phyloP scores from a whole-genome alignment of 1,140 invertebrate species.

The Caerostris extrusa region DNA sequence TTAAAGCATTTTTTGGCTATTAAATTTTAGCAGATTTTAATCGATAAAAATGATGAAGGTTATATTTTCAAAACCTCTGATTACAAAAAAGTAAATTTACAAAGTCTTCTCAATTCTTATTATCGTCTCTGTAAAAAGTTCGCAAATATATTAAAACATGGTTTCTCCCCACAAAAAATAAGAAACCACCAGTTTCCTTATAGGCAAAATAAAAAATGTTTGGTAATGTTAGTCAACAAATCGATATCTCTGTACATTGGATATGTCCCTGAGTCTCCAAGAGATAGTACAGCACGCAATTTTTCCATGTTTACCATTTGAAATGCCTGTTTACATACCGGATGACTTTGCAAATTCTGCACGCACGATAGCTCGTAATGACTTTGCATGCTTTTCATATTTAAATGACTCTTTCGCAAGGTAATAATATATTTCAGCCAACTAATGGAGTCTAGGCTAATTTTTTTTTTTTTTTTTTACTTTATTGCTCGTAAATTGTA shows the following conservation, averaged over 20 bases:
- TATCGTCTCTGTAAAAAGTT: not conserved
- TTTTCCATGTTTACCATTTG: not conserved
- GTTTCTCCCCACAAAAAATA: not conserved
- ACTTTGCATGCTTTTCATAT: not conserved
- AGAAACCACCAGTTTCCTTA: too few relatives aligned
- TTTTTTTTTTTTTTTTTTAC: too few relatives aligned
- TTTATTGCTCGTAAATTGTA: too few relatives aligned
- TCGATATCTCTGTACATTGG: not conserved
- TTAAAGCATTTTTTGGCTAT: too few relatives aligned
- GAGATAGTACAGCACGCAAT: not conserved
- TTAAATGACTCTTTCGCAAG: not conserved
- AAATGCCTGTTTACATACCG: conserved; percentile 2
- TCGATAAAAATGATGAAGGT: too few relatives aligned
- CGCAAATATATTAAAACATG: not conserved
- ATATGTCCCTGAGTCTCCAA: not conserved
- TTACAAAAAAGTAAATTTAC: not conserved
- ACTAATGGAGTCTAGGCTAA: not conserved
- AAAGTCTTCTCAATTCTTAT: not conserved
- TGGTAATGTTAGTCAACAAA: not conserved
- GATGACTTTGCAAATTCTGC: not conserved
- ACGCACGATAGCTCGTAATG: not conserved
- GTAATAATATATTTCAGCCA: not conserved
- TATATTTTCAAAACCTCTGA: too few relatives aligned
- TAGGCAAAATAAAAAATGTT: not conserved
- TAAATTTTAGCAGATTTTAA: too few relatives aligned